These are phyloP conservation scores for Scelioninae gen. 2 DNA, from an alignment of 2,888 invertebrate species.

Conservation along the genomic window DNA sequence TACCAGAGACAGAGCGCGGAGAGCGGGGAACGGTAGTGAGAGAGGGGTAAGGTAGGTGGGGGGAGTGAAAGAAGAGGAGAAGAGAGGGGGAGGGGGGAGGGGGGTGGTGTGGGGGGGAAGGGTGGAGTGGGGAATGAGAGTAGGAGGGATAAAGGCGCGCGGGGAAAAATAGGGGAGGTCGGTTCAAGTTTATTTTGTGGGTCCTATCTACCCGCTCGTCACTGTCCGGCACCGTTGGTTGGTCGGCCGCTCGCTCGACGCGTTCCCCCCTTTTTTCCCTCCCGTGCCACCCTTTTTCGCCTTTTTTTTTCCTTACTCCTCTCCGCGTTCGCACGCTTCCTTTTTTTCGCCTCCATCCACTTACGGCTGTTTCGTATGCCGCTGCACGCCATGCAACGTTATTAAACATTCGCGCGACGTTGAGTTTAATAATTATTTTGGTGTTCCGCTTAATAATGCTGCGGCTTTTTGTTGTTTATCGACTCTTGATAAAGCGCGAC, in stretches of 20 bases:
- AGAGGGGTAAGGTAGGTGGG: too few relatives aligned
- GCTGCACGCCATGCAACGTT: slow-evolving; percentile 44
- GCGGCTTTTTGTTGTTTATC: slow-evolving; percentile 8
- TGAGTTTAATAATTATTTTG: slow-evolving; percentile 39
- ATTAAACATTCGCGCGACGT: slow-evolving; percentile 50
- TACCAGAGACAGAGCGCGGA: too few relatives aligned
- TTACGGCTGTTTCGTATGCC: slow-evolving; percentile 54
- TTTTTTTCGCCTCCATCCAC: slow-evolving; percentile 54
- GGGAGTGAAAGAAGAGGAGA: too few relatives aligned
- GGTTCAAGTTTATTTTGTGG: slow-evolving; percentile 74
- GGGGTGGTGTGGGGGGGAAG: slow-evolving; percentile 61
- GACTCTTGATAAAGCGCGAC: too few relatives aligned
- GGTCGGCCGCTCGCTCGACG: slow-evolving; percentile 56
- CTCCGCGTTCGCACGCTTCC: slow-evolving; percentile 44
- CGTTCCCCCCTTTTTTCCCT: slow-evolving; percentile 45
- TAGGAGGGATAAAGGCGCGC: slow-evolving; percentile 57
- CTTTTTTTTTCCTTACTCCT: slow-evolving; percentile 54
- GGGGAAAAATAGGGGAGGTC: slow-evolving; percentile 54
- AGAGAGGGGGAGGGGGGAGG: slow-evolving; percentile 62
- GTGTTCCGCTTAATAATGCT: slow-evolving; percentile 27
- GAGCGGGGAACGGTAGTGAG: too few relatives aligned
- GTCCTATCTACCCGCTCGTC: slow-evolving; percentile 71
- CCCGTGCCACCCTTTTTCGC: slow-evolving; percentile 33
- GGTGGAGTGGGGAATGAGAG: slow-evolving; percentile 61
- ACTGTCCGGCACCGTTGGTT: slow-evolving; percentile 69